A percentile compares a stretch with the other conserved stretches of the same genome.
These are phyloP conservation scores for Rhagonycha fulva DNA, from an alignment of 2,888 invertebrate genomes.

Conservation along the genomic window DNA sequence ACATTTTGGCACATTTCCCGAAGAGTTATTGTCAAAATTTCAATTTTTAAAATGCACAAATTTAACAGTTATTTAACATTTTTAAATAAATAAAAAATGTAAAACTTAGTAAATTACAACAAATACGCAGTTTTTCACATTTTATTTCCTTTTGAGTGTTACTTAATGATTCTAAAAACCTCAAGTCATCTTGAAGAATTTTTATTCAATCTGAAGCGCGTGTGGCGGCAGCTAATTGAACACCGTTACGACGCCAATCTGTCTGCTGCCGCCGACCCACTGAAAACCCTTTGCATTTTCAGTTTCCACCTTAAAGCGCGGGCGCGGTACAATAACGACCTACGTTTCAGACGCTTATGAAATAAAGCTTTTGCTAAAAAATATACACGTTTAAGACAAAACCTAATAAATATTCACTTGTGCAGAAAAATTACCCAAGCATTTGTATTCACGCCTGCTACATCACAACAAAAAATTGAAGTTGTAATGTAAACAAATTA, in stretches of 20 bases:
- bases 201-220: conserved; percentile 33
- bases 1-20: not conserved
- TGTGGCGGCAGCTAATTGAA: conserved; percentile 41
- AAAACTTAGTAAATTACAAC: not conserved
- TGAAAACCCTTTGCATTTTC: conserved; percentile 38
- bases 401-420: conserved; percentile 9
- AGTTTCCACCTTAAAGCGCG: conserved; percentile 29
- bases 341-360: conserved; percentile 26
- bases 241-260: conserved; percentile 39
- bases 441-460: conserved; percentile 7
- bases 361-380: conserved; percentile 22
- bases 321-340: conserved; percentile 33
- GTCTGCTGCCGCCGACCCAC: conserved; percentile 48
- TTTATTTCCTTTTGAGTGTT: not conserved
- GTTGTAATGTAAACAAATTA: not conserved
- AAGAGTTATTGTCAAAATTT: conserved; percentile 1
- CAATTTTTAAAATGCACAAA: not conserved
- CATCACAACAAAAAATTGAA: not conserved
- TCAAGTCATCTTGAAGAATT: conserved; percentile 2
- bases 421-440: conserved; percentile 12
- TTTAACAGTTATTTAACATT: not conserved
- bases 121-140: not conserved
- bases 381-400: conserved; percentile 6
- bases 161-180: conserved; percentile 16
- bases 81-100: not conserved